These are phyloP conservation scores for Danio aesculapii DNA, from an alignment of 2,797 vertebrate genomes.

Conservation along the genomic window DNA sequence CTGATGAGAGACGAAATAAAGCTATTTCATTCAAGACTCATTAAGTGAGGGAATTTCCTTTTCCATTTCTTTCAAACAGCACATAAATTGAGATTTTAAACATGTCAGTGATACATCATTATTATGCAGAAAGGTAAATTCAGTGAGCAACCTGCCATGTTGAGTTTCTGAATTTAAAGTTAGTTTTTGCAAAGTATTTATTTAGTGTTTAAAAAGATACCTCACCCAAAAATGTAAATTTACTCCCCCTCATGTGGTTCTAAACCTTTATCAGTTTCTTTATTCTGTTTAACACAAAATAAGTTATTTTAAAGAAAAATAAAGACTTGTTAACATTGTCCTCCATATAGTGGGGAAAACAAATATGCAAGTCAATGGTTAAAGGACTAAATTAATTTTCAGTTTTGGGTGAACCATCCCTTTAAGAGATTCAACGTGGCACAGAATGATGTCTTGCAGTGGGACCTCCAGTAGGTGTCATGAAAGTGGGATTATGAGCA, in stretches of 20 bases:
- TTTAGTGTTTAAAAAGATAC: neutral
- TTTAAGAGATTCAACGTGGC: neutral
- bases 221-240: no score
- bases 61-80: conserved; percentile 2
- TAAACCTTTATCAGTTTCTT: no score
- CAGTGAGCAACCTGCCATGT: neutral
- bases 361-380: no score
- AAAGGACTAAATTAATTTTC: no score
- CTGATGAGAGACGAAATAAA: conserved; percentile 25
- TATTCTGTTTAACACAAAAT: no score
- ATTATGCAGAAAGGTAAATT: conserved; percentile 6
- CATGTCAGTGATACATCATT: conserved; percentile 4
- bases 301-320: no score
- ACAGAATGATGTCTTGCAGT: conserved; percentile 19
- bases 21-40: neutral
- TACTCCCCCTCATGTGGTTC: no score
- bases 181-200: neutral
- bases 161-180: neutral
- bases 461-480: conserved; percentile 55
- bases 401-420: no score
- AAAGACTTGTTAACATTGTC: no score
- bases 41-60: neutral
- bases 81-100: conserved; percentile 7
- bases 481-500: conserved; percentile 41
- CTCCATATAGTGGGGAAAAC: no score